A percentile compares a stretch with the other conserved stretches of the same genome.
These are phyloP conservation scores for Amphipyra berbera DNA, from an alignment of 2,888 invertebrate genomes.

Conservation along the genomic window DNA sequence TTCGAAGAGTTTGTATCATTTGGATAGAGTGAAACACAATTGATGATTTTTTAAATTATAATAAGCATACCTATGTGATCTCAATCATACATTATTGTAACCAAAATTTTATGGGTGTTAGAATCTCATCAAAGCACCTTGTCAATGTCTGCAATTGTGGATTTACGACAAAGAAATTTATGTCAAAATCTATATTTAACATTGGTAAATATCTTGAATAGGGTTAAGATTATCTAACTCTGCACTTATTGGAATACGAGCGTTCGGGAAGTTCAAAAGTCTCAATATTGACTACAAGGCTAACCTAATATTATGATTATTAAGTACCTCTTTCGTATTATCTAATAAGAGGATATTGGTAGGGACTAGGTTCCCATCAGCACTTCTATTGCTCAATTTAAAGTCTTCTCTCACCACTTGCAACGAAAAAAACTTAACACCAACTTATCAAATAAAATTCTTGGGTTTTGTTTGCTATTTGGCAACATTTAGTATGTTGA, in stretches of 20 bases:
- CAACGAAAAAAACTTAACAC: too few species aligned
- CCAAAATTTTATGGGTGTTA: not conserved
- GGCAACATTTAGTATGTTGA: not conserved
- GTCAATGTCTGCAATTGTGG: not conserved
- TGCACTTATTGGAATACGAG: conserved; percentile 7
- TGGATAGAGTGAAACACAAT: conserved; percentile 68
- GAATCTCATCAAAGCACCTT: conserved; percentile 5
- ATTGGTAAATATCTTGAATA: not conserved
- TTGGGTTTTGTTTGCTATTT: too few species aligned
- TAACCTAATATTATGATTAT: not conserved
- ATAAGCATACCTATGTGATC: conserved; percentile 5
- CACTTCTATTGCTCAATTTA: not conserved
- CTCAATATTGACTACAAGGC: conserved; percentile 1
- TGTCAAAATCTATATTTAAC: conserved; percentile 1
- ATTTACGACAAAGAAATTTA: not conserved
- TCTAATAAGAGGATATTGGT: not conserved
- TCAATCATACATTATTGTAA: not conserved
- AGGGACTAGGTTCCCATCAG: not conserved
- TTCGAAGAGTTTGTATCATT: conserved; percentile 65
- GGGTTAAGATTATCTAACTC: not conserved
- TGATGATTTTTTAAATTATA: conserved; percentile 32
- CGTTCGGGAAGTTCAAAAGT: not conserved
- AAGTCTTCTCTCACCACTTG: too few species aligned
- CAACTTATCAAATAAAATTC: too few species aligned
- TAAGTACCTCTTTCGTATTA: not conserved